Evolutionary conservation across 2,113 vertebrate species (phyloP).

Genomic region (Rhizomys pruinosus): DNA sequence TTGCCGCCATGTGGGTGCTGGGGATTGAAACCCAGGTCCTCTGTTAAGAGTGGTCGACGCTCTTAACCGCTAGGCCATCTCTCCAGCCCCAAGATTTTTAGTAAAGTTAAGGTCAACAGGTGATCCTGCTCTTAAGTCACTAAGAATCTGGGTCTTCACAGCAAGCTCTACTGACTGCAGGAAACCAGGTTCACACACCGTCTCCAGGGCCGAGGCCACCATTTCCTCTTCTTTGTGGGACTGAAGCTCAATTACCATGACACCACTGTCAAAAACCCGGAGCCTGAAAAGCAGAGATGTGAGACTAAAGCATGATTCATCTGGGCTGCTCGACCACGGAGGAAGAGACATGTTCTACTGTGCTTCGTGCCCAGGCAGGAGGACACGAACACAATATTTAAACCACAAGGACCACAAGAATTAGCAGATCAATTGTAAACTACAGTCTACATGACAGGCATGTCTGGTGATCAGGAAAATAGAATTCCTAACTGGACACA

Average conservation of each 20-base stretch:
- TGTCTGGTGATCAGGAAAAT: neutral
- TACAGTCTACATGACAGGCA: neutral
- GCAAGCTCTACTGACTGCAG: slow-evolving; percentile 52
- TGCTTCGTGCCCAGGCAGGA: neutral
- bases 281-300: slow-evolving; percentile 86
- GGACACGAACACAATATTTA: neutral
- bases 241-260: slow-evolving; percentile 99
- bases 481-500: neutral
- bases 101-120: slow-evolving; percentile 64
- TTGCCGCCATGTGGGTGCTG: no score
- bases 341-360: neutral
- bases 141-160: slow-evolving; percentile 33
- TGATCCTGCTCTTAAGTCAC: slow-evolving; percentile 75
- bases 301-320: slow-evolving; percentile 22
- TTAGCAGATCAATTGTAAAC: neutral
- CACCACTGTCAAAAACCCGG: slow-evolving; percentile 97
- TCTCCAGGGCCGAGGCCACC: slow-evolving; percentile 96
- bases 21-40: no score
- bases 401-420: neutral
- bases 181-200: slow-evolving; percentile 85
- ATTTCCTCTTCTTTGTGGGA: slow-evolving; percentile 99
- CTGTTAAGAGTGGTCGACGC: no score
- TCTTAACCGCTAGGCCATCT: no score
- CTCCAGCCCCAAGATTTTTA: no score
- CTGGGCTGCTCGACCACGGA: neutral